phyloP scores from a whole-genome alignment of 2,113 vertebrate species.

The Myrmecophaga tridactyla region DNA sequence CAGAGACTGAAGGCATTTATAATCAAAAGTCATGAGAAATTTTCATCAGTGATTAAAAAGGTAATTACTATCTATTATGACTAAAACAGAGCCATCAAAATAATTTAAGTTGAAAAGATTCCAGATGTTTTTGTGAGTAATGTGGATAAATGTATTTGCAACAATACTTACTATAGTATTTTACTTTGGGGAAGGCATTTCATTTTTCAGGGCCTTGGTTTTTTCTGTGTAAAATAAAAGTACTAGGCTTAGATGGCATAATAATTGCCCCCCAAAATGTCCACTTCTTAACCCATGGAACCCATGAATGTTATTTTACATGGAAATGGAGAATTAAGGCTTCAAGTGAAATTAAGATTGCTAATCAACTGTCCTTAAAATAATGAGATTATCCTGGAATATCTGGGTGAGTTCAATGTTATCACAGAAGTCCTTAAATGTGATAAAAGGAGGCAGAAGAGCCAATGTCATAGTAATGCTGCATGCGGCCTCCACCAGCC shows the following conservation, averaged over 20 bases:
- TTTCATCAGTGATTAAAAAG: background rate
- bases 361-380: background rate
- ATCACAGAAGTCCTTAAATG: background rate
- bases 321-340: background rate
- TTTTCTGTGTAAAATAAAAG: background rate
- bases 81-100: background rate
- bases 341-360: background rate
- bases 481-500: background rate
- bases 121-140: background rate
- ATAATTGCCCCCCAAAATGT: background rate
- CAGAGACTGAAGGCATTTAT: background rate
- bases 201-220: background rate
- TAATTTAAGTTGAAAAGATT: background rate
- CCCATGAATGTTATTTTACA: background rate
- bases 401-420: background rate
- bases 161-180: background rate
- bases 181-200: background rate
- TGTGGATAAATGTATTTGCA: background rate
- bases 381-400: background rate
- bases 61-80: background rate
- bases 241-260: background rate
- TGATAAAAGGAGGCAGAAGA: background rate
- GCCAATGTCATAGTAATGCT: fast-evolving
- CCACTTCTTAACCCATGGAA: background rate
- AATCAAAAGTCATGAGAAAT: background rate